Evolutionary conservation across 2,888 invertebrate genomes (phyloP).

Genomic region (Cryptocephalus moraei): DNA sequence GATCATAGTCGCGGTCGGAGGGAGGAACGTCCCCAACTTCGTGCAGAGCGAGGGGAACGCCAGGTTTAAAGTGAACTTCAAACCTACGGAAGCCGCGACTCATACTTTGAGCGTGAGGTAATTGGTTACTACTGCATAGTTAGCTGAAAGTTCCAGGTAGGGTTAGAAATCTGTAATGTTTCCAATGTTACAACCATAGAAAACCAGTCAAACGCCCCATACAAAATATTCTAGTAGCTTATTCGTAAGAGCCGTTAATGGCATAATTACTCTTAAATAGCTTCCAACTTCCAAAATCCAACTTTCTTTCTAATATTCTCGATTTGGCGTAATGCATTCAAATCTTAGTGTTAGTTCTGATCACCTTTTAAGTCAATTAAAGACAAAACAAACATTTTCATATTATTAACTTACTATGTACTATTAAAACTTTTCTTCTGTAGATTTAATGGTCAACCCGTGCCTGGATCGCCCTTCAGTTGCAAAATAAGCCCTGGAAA

Average conservation of each 20-base stretch:
- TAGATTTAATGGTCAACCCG: constrained; percentile 63
- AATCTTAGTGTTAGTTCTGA: too few species aligned
- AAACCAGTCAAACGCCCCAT: too few species aligned
- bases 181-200: too few species aligned
- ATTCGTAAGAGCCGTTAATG: too few species aligned
- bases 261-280: too few species aligned
- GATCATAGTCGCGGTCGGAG: constrained; percentile 93
- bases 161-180: neutral
- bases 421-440: constrained; percentile 2
- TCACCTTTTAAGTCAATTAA: too few species aligned
- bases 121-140: constrained; percentile 1
- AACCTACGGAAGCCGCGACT: constrained; percentile 85
- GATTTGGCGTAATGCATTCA: too few species aligned
- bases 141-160: neutral
- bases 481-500: constrained; percentile 64
- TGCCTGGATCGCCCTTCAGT: constrained; percentile 87
- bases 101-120: constrained; percentile 83
- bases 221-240: too few species aligned
- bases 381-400: too few species aligned
- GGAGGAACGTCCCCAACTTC: constrained; percentile 95
- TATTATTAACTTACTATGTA: too few species aligned
- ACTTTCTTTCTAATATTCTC: too few species aligned
- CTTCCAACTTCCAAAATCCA: too few species aligned
- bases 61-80: constrained; percentile 88
- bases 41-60: constrained; percentile 97